These are phyloP conservation scores for Tenthredo notha DNA, from an alignment of 2,888 invertebrate species.

Conservation along the genomic window DNA sequence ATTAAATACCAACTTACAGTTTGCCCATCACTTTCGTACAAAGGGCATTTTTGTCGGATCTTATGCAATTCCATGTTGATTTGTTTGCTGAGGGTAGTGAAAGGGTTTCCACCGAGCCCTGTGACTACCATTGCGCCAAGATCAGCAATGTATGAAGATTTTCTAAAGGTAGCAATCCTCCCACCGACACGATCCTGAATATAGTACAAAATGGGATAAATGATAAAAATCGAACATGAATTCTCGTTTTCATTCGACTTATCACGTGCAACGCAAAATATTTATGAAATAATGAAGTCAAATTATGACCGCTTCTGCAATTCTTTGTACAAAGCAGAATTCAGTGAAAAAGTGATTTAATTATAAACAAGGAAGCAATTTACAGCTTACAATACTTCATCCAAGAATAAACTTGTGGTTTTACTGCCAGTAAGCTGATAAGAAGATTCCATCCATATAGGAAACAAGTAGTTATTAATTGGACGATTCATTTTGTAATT, in stretches of 20 bases:
- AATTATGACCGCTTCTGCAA: neutral
- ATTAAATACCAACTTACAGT: slow-evolving; percentile 81
- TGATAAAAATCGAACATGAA: neutral
- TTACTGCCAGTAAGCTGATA: neutral
- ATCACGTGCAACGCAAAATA: neutral
- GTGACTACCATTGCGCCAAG: slow-evolving; percentile 98
- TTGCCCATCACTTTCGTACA: slow-evolving; percentile 97
- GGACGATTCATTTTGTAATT: neutral
- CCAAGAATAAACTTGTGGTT: neutral
- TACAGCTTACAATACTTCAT: neutral
- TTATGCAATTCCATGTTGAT: slow-evolving; percentile 97
- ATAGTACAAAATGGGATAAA: slow-evolving; percentile 58
- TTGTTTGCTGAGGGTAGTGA: slow-evolving; percentile 96
- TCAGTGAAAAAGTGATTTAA: neutral
- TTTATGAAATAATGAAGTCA: neutral
- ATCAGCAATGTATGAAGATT: slow-evolving; percentile 89
- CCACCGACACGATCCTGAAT: slow-evolving; percentile 94
- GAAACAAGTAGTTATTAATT: neutral
- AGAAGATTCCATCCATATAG: neutral
- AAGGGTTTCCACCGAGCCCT: slow-evolving; percentile 97
- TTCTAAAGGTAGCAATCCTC: slow-evolving; percentile 96
- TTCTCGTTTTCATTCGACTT: neutral
- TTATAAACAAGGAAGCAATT: neutral
- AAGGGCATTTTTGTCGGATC: slow-evolving; percentile 96
- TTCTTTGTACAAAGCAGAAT: neutral